phyloP scores from a whole-genome alignment of 35 echinoderm and acorn worm genomes.

The Strongylocentrotus purpuratus region DNA sequence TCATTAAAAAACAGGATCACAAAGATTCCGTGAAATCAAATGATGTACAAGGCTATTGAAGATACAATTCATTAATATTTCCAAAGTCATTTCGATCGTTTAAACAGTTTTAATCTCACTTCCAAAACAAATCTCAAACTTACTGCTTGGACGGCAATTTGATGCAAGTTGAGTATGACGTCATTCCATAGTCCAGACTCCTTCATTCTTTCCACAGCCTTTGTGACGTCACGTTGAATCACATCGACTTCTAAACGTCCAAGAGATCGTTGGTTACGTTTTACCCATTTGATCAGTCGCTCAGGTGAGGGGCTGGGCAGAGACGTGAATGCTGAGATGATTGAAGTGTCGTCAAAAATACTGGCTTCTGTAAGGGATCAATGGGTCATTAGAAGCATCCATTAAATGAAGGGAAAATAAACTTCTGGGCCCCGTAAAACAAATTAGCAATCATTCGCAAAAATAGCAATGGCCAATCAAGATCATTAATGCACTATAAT shows the following conservation, averaged over 20 bases:
- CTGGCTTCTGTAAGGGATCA: neutral
- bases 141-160: neutral
- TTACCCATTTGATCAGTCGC: neutral
- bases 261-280: neutral
- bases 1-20: too few relatives aligned
- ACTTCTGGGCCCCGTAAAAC: too few relatives aligned
- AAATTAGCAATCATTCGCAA: too few relatives aligned
- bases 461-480: too few relatives aligned
- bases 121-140: neutral
- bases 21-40: too few relatives aligned
- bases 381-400: too few relatives aligned
- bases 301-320: neutral
- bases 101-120: too few relatives aligned
- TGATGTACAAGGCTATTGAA: too few relatives aligned
- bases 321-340: neutral
- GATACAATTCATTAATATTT: too few relatives aligned
- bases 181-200: neutral
- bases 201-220: neutral
- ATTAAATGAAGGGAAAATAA: too few relatives aligned
- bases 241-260: neutral
- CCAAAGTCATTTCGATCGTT: too few relatives aligned
- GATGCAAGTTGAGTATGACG: neutral
- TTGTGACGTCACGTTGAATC: constrained; percentile 9
- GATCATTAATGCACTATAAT: too few relatives aligned
- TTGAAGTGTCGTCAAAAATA: neutral